phyloP scores from a whole-genome alignment of 2,888 invertebrate species.

The Ctenicera cuprea region DNA sequence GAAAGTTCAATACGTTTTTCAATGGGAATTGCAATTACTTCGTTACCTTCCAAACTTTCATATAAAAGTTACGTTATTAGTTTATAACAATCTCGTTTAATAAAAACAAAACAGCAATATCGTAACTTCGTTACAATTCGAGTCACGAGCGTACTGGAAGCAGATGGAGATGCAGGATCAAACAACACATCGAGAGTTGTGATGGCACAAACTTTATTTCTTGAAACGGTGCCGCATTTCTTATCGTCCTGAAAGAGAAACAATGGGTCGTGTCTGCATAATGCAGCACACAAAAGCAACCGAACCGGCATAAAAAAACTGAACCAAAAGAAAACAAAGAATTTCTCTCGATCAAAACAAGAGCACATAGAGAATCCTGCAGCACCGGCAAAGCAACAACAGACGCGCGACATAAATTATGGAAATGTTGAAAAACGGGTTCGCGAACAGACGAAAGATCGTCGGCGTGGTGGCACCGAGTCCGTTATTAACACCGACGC shows the following conservation, averaged over 20 bases:
- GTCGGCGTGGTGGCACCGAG: constrained; percentile 63
- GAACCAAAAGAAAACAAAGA: constrained; percentile 51
- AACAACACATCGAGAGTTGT: constrained; percentile 54
- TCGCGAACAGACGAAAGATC: constrained; percentile 56
- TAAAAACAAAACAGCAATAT: too few relatives aligned
- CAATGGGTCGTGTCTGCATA: constrained; percentile 63
- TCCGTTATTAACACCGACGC: constrained; percentile 66
- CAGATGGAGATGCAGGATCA: constrained; percentile 60
- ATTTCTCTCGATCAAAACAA: constrained; percentile 33
- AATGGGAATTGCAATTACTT: too few relatives aligned
- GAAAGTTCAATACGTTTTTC: too few relatives aligned
- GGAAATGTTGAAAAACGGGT: constrained; percentile 61
- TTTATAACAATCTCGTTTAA: too few relatives aligned
- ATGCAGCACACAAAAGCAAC: constrained; percentile 61
- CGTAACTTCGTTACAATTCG: constrained; percentile 25
- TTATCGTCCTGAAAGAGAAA: constrained; percentile 59
- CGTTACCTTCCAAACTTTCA: too few relatives aligned
- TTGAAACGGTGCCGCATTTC: constrained; percentile 56
- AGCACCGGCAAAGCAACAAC: constrained; percentile 49
- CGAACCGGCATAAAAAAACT: constrained; percentile 60
- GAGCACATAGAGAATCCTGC: constrained; percentile 25
- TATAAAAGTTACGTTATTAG: too few relatives aligned
- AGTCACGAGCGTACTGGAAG: constrained; percentile 45
- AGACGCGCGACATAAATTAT: constrained; percentile 65
- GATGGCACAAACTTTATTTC: constrained; percentile 58